Conservation (phyloP, 2,113 vertebrate species). For the Caranx melampygus region DNA sequence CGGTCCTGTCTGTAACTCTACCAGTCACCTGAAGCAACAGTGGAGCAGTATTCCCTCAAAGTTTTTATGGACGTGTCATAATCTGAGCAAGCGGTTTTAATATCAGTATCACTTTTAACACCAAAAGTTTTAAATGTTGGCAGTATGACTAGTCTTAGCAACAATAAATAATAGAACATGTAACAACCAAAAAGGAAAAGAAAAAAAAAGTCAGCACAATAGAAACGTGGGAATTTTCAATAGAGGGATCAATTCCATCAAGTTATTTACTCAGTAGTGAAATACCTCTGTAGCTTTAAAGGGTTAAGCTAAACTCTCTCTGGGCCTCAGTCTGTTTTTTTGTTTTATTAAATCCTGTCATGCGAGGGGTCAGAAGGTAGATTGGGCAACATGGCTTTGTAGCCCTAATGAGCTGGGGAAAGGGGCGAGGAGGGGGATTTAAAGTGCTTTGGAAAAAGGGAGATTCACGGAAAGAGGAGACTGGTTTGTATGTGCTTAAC, state of each 20-base stretch:
- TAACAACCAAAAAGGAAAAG: not conserved
- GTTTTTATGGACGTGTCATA: not conserved
- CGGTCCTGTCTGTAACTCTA: not conserved
- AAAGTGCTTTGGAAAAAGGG: slow-evolving; percentile 38
- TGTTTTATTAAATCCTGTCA: slow-evolving; percentile 73
- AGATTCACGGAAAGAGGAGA: slow-evolving; percentile 35
- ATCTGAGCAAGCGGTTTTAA: not conserved
- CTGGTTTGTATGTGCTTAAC: slow-evolving; percentile 13
- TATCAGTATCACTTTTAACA: not conserved
- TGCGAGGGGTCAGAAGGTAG: slow-evolving; percentile 66
- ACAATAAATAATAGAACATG: not conserved
- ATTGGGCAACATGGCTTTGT: slow-evolving; percentile 62
- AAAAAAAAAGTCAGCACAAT: not conserved
- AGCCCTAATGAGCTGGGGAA: slow-evolving; percentile 54
- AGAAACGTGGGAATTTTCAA: not conserved
- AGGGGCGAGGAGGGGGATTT: slow-evolving; percentile 29
- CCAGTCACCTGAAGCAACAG: not conserved
- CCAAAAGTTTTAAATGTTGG: not conserved
- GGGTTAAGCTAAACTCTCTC: slow-evolving; percentile 60
- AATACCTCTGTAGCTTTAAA: slow-evolving; percentile 37
- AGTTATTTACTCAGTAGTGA: slow-evolving; percentile 17
- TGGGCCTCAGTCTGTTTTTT: slow-evolving; percentile 56
- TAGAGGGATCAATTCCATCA: not conserved
- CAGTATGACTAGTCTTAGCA: not conserved
- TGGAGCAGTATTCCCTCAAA: not conserved